Percentiles rank a stretch among this genome's conserved stretches.
These are phyloP conservation scores for Drusus annulatus DNA, from an alignment of 1,140 invertebrate genomes.

Conservation along the genomic window DNA sequence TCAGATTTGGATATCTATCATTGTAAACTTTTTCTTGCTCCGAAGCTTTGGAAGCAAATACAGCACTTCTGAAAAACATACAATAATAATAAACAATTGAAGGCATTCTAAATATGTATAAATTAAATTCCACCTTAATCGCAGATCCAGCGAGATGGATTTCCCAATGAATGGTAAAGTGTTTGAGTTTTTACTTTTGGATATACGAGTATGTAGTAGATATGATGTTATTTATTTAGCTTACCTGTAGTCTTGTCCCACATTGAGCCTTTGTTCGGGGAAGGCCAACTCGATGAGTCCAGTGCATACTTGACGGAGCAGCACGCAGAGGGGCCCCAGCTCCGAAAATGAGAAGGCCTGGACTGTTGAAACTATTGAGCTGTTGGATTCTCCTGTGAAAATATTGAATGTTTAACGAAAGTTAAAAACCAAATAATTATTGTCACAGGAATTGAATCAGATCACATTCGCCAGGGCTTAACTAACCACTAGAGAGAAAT, in stretches of 20 bases:
- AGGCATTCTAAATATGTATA: no score
- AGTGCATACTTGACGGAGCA: constrained; percentile 86
- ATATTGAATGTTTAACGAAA: neutral
- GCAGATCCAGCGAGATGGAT: no score
- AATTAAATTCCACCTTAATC: no score
- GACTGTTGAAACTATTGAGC: constrained; percentile 60
- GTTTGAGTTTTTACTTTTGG: no score
- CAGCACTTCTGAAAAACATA: constrained; percentile 31
- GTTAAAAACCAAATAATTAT: no score
- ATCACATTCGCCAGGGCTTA: no score
- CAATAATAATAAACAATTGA: neutral
- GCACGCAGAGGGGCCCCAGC: constrained; percentile 77
- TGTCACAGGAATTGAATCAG: no score
- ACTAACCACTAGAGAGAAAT: no score
- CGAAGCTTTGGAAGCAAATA: constrained; percentile 25
- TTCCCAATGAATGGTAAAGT: no score
- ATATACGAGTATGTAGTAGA: no score
- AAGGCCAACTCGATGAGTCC: constrained; percentile 93
- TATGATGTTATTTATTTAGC: no score
- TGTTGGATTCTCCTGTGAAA: constrained; percentile 39
- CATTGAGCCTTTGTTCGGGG: constrained; percentile 81
- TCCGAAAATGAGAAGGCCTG: constrained; percentile 78
- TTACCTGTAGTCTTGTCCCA: constrained; percentile 68
- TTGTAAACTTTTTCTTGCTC: constrained; percentile 18
- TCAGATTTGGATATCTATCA: constrained; percentile 59